Percentiles rank a stretch among this genome's conserved stretches.
Evolutionary conservation across 2,113 vertebrate genomes (phyloP).

Genomic region (Lipophrys pholis): DNA sequence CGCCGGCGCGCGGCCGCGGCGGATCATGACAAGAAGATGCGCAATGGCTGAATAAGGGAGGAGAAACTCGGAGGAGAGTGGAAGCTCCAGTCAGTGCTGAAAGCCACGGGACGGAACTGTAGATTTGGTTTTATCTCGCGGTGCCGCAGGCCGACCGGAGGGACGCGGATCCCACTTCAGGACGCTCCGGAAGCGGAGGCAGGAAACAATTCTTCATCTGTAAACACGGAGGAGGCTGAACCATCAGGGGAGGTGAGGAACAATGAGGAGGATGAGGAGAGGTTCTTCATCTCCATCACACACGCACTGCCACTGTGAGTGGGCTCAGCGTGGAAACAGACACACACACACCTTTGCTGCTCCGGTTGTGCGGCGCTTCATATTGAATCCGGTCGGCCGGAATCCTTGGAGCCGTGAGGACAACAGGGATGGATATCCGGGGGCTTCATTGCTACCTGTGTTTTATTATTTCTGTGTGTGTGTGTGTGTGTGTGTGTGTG

Average conservation of each 20-base stretch:
- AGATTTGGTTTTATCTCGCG: too few species aligned
- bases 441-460: constrained; percentile 7
- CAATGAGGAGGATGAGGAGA: too few species aligned
- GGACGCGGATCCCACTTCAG: constrained; percentile 52
- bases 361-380: neutral
- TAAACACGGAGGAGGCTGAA: constrained; percentile 42
- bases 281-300: too few species aligned
- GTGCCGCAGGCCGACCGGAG: constrained; percentile 58
- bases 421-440: neutral
- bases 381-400: neutral
- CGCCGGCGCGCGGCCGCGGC: constrained; percentile 35
- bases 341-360: too few species aligned
- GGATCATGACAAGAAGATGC: constrained; percentile 42
- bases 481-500: constrained; percentile 11
- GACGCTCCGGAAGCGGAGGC: constrained; percentile 51
- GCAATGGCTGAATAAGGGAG: constrained; percentile 37
- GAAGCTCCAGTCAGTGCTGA: neutral
- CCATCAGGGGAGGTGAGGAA: constrained; percentile 40
- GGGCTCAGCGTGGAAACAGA: too few species aligned
- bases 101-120: neutral
- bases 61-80: neutral
- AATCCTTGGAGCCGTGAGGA: neutral
- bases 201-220: constrained; percentile 19
- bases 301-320: too few species aligned
- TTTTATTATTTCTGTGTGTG: neutral